A percentile compares a stretch with the other conserved stretches of the same genome.
Evolutionary conservation across 2,888 invertebrate species (phyloP).

Genomic region (Linhomoeus sp.): DNA sequence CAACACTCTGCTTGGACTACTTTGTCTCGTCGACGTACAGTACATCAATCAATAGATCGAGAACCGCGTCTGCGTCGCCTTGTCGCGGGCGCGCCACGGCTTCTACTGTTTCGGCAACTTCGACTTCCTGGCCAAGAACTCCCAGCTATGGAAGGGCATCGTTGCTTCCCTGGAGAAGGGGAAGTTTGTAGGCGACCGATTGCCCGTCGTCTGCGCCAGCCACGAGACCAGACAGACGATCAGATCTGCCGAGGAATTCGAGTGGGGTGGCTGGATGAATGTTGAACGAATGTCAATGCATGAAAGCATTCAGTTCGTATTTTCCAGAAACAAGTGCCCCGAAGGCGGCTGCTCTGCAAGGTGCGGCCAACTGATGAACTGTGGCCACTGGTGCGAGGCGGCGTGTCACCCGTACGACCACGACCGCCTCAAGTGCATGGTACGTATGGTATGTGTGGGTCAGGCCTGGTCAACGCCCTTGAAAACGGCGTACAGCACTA

Average conservation of each 20-base stretch:
- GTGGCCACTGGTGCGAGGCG: slow-evolving; percentile 42
- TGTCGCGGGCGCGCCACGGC: slow-evolving; percentile 50
- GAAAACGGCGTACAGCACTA: slow-evolving; percentile 11
- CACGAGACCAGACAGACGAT: slow-evolving; percentile 10
- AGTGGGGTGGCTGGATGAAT: too few species aligned
- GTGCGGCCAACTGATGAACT: slow-evolving; percentile 37
- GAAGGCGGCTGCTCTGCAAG: slow-evolving; percentile 38
- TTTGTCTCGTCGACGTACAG: not conserved
- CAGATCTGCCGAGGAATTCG: slow-evolving; percentile 7
- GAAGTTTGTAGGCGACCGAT: slow-evolving; percentile 2
- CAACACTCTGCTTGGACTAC: not conserved
- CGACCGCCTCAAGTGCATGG: slow-evolving; percentile 32
- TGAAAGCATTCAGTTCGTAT: too few species aligned
- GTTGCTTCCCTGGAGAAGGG: not conserved
- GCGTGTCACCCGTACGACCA: slow-evolving; percentile 43
- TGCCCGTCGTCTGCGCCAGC: slow-evolving; percentile 10
- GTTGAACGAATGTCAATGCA: too few species aligned
- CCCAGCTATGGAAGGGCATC: slow-evolving; percentile 7
- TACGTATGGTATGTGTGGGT: slow-evolving; percentile 37
- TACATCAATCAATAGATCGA: slow-evolving; percentile 15
- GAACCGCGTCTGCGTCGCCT: too few species aligned
- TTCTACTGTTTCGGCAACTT: slow-evolving; percentile 53
- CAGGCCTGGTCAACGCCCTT: slow-evolving; percentile 32
- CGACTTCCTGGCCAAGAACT: slow-evolving; percentile 13
- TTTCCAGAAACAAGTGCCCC: too few species aligned